These are phyloP conservation scores for Brachyhypopomus gauderio DNA, from an alignment of 2,113 vertebrate species.

Conservation along the genomic window DNA sequence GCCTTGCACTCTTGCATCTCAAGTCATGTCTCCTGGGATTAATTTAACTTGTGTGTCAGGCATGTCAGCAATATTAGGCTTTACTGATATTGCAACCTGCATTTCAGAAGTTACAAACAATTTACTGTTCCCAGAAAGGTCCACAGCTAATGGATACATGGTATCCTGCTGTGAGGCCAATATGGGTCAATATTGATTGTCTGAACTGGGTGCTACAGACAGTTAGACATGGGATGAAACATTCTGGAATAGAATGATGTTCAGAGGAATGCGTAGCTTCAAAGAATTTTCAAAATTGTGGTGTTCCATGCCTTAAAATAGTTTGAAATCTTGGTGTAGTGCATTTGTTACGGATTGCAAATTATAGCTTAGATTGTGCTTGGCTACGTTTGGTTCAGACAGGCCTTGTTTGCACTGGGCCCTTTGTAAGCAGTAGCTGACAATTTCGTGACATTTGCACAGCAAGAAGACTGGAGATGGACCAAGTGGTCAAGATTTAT, in stretches of 20 bases:
- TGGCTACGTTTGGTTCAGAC: conserved; percentile 31
- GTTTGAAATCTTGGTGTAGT: neutral
- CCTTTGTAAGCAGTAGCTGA: neutral
- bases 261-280: conserved; percentile 16
- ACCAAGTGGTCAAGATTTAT: neutral
- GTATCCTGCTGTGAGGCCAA: conserved; percentile 4
- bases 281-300: conserved; percentile 24
- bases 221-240: neutral
- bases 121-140: neutral
- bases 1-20: neutral
- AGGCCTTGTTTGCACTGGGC: neutral
- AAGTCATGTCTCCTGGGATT: neutral
- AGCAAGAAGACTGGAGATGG: neutral
- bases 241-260: neutral
- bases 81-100: too few relatives aligned
- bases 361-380: conserved; percentile 26
- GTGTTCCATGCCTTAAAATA: conserved; percentile 29
- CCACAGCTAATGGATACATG: conserved; percentile 13
- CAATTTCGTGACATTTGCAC: neutral
- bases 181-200: conserved; percentile 48
- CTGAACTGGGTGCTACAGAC: neutral
- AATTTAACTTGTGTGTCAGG: neutral
- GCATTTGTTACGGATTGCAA: conserved; percentile 51
- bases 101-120: neutral
- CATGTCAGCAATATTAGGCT: too few relatives aligned